A percentile compares a stretch with the other conserved stretches of the same genome.
Evolutionary conservation across 2,888 invertebrate genomes (phyloP).

Genomic region (Hecatera dysodea): DNA sequence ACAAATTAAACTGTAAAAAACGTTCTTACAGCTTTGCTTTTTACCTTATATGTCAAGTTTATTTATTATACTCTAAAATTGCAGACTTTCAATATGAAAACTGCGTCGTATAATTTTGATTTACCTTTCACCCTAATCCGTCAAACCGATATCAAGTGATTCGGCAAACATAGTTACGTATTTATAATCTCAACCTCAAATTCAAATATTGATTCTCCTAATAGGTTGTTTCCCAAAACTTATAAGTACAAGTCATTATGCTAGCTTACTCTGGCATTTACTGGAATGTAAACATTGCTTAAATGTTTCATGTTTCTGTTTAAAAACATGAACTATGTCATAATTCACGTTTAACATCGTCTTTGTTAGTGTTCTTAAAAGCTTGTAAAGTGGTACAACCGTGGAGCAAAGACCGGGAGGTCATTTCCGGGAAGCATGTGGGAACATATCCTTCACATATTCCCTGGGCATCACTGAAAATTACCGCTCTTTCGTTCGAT

Average conservation of each 20-base stretch:
- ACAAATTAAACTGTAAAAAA: too few relatives aligned
- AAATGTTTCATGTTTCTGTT: conserved; percentile 21
- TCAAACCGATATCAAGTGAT: conserved; percentile 25
- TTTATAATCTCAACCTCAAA: conserved; percentile 21
- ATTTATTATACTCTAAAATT: neutral
- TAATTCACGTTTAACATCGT: conserved; percentile 5
- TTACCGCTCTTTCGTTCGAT: neutral
- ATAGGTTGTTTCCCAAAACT: conserved; percentile 24
- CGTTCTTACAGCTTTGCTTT: neutral
- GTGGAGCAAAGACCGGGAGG: neutral
- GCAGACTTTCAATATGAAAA: neutral
- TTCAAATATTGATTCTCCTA: conserved; percentile 20
- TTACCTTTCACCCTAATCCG: conserved; percentile 1
- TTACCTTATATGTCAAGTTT: neutral
- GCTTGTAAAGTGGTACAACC: neutral
- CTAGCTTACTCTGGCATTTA: conserved; percentile 7
- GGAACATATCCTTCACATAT: too few relatives aligned
- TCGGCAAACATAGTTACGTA: conserved; percentile 13
- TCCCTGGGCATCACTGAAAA: neutral
- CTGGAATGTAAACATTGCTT: neutral
- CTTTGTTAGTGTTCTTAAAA: conserved; percentile 29
- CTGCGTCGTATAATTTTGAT: neutral
- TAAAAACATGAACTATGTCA: conserved; percentile 8
- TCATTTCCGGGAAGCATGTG: too few relatives aligned
- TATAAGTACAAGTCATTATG: conserved; percentile 9